A percentile compares a stretch with the other conserved stretches of the same genome.
Evolutionary conservation across 1,140 invertebrate species (phyloP).

Genomic region (Lepidostoma basale): DNA sequence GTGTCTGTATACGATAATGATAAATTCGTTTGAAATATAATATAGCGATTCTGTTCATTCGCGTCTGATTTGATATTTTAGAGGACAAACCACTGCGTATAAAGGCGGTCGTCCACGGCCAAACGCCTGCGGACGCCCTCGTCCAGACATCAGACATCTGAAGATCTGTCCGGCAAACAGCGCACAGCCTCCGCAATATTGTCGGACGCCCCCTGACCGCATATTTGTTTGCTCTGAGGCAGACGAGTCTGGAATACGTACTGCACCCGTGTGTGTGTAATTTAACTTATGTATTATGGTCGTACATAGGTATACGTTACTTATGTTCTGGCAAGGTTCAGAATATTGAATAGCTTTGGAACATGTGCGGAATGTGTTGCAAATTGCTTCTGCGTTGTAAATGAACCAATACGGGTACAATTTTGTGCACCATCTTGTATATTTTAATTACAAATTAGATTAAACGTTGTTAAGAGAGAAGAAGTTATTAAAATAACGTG

Average conservation of each 20-base stretch:
- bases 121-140: neutral
- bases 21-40: too few relatives aligned
- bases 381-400: too few relatives aligned
- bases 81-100: neutral
- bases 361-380: constrained; percentile 2
- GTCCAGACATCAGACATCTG: constrained; percentile 25
- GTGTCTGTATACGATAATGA: too few relatives aligned
- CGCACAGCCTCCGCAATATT: constrained; percentile 39
- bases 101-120: neutral
- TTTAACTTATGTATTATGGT: too few relatives aligned
- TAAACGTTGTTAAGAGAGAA: too few relatives aligned
- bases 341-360: neutral
- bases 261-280: too few relatives aligned
- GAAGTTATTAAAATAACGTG: too few relatives aligned
- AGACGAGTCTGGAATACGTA: too few relatives aligned
- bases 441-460: too few relatives aligned
- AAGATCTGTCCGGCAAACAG: constrained; percentile 34
- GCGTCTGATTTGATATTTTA: neutral
- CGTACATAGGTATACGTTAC: neutral
- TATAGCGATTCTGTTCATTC: too few relatives aligned
- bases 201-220: constrained; percentile 16
- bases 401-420: too few relatives aligned
- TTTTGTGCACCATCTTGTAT: too few relatives aligned
- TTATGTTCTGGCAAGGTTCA: neutral
- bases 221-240: constrained; percentile 26